A percentile compares a stretch with the other conserved stretches of the same genome.
phyloP scores from a whole-genome alignment of 2,113 vertebrate species.

The Corydoras sp. region DNA sequence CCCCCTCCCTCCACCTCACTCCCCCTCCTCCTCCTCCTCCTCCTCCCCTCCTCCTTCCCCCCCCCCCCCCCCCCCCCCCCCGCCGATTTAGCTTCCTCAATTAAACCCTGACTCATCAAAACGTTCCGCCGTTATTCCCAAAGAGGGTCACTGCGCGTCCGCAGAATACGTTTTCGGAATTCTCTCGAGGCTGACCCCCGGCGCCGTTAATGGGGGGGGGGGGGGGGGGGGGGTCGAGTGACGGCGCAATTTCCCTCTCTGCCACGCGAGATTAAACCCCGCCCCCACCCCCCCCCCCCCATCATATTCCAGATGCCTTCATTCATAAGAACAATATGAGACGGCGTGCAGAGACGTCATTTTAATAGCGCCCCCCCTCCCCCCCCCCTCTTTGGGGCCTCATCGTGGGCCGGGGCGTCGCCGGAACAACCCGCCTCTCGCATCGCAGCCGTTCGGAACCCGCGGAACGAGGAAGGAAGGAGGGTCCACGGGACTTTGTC shows the following conservation, averaged over 20 bases:
- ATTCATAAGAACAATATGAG: constrained; percentile 22
- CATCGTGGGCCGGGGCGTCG: neutral
- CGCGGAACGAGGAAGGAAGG: neutral
- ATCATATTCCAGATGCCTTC: constrained; percentile 31
- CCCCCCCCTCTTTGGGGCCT: constrained; percentile 4
- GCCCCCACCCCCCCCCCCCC: too few relatives aligned
- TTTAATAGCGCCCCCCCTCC: constrained; percentile 14
- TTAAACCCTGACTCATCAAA: too few relatives aligned
- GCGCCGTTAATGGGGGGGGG: constrained; percentile 16
- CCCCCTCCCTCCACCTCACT: too few relatives aligned
- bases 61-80: too few relatives aligned
- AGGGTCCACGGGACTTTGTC: constrained; percentile 4
- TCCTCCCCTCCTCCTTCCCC: too few relatives aligned
- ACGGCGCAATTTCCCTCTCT: constrained; percentile 47
- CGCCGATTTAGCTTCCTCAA: too few relatives aligned
- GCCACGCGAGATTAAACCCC: constrained; percentile 43
- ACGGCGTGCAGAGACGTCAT: constrained; percentile 3
- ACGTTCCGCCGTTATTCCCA: too few relatives aligned
- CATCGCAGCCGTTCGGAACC: neutral
- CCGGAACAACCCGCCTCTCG: constrained; percentile 13
- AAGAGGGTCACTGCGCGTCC: too few relatives aligned
- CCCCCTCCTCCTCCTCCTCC: too few relatives aligned
- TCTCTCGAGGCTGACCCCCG: constrained; percentile 30
- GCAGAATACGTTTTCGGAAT: neutral
- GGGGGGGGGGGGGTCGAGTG: constrained; percentile 5